Evolutionary conservation across 1,140 invertebrate genomes (phyloP), one percentile per base, ranked within the genome.

Genomic region (Akabosia matsudoensis): DNA sequence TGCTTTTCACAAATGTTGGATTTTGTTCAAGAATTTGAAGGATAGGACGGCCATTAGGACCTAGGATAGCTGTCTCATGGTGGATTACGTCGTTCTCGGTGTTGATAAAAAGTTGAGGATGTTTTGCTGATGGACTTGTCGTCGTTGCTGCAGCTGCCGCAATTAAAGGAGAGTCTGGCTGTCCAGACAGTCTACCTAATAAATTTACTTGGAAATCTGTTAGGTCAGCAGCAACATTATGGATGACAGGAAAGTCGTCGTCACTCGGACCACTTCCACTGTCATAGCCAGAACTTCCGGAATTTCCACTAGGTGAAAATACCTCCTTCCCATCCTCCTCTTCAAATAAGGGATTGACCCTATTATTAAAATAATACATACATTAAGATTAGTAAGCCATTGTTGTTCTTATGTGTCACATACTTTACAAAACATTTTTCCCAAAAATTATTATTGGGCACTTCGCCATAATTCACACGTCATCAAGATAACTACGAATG

Each of bases 321-420:
- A 71, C 64, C 16, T 24, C 37, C 28, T 76, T 73, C 31, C 67
- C 51, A 16, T 52, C 77, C n/a, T 79, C 79, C 76, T 79, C 80
- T 72, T 81, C 80, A 37, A 81, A 81, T 18, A 81, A 54, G 16
- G 80, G 80, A 73, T 81, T 81, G 14, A 81, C 80, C 51, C 80
- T 81, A 34, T 13, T 10, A 64, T 22, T 28, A 45, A 24, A 56
- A n/a, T n/a, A n/a, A n/a, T n/a, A n/a, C n/a, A n/a, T n/a, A n/a
- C n/a, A n/a, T n/a, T n/a, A n/a, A n/a, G n/a, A n/a, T n/a, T n/a
- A n/a, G n/a, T n/a, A n/a, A n/a, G n/a, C n/a, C n/a, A n/a, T n/a
- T n/a, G n/a, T n/a, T n/a, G n/a, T n/a, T n/a, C n/a, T n/a, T n/a
- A n/a, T n/a, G n/a, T n/a, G n/a, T n/a, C n/a, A n/a, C n/a, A n/a